Evolutionary conservation across 2,797 vertebrate genomes (phyloP).

Genomic region (Acanthiza pusilla): DNA sequence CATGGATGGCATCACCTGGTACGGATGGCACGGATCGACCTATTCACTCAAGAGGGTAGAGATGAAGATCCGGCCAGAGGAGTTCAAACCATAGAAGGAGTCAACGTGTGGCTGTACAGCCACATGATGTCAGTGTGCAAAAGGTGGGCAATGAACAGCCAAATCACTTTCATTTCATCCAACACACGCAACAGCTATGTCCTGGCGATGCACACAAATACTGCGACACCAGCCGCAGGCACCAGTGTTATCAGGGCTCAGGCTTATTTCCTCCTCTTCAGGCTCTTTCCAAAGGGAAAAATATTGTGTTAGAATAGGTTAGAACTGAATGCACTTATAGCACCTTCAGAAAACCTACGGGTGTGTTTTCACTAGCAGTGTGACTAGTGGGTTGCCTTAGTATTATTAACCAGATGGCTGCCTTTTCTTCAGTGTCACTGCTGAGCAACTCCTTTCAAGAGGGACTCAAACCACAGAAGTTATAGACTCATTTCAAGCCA

Average conservation of each 20-base stretch:
- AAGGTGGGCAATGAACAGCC: neutral
- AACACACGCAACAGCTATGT: neutral
- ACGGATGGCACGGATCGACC: conserved; percentile 91
- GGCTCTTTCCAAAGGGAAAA: conserved; percentile 3
- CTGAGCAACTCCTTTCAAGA: neutral
- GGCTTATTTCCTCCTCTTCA: neutral
- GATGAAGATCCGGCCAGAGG: conserved; percentile 93
- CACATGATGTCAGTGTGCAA: neutral
- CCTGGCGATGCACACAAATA: neutral
- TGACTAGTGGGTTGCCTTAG: neutral
- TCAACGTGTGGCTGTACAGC: neutral
- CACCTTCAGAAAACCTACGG: neutral
- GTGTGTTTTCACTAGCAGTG: neutral
- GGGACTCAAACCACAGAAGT: neutral
- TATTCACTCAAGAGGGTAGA: conserved; percentile 93
- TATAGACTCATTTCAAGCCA: neutral
- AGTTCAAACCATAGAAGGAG: conserved; percentile 79
- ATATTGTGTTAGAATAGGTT: neutral
- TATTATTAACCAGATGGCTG: neutral
- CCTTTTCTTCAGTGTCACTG: neutral
- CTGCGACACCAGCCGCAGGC: neutral
- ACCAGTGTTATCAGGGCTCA: neutral
- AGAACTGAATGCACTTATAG: neutral
- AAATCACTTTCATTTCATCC: neutral
- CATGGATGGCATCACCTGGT: conserved; percentile 95